Conservation (phyloP, 1,140 invertebrate genomes). For the Formica exsecta region DNA sequence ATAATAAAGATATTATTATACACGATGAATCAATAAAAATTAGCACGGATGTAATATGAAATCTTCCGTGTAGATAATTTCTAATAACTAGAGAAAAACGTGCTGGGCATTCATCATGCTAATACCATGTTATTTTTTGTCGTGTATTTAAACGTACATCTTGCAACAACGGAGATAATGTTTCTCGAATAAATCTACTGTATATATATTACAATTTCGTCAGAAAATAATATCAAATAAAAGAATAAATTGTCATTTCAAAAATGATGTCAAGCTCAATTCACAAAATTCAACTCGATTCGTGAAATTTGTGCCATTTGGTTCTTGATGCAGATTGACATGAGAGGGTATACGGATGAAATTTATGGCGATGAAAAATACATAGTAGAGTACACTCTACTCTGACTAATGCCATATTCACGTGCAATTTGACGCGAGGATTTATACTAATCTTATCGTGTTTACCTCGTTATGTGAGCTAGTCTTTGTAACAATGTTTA, state of each 20-base stretch:
- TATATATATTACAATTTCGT: background rate
- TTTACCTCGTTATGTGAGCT: too few species aligned
- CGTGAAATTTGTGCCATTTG: background rate
- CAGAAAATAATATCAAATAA: too few species aligned
- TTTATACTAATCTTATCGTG: background rate
- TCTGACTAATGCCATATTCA: conserved; percentile 18
- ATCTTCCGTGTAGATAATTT: background rate
- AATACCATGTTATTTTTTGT: background rate
- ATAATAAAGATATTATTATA: background rate
- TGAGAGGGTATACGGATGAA: background rate
- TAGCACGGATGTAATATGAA: background rate
- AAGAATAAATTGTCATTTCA: conserved; percentile 4
- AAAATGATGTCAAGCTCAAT: background rate
- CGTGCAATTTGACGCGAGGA: conserved; percentile 24
- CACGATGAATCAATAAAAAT: too few species aligned
- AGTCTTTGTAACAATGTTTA: too few species aligned
- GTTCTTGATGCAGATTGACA: background rate
- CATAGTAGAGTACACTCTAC: background rate
- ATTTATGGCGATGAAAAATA: conserved; percentile 4
- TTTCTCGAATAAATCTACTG: background rate
- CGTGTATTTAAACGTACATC: background rate
- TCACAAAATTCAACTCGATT: background rate
- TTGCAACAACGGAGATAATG: background rate
- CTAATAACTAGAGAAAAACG: background rate
- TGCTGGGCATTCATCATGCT: background rate